phyloP scores from a whole-genome alignment of 53 echinoderm and acorn worm genomes.

The Echinometra lucunter region DNA sequence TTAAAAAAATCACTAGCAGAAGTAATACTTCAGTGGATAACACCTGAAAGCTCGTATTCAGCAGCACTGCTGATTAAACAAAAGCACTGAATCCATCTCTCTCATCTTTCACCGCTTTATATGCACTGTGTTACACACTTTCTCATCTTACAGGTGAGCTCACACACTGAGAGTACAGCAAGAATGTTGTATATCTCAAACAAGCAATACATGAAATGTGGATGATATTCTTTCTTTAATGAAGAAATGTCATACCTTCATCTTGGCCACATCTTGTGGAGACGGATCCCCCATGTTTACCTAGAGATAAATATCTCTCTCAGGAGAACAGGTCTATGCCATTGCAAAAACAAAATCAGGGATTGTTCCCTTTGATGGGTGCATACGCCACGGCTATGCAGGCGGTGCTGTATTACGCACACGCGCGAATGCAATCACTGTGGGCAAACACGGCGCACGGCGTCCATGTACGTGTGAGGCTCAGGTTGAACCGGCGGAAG shows the following conservation, averaged over 20 bases:
- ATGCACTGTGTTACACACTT: conserved; percentile 26
- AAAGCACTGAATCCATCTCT: conserved; percentile 26
- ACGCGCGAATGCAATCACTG: conserved; percentile 52
- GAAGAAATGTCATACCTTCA: conserved; percentile 56
- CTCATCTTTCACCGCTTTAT: neutral
- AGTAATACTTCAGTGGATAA: conserved; percentile 39
- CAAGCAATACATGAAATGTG: neutral
- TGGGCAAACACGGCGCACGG: conserved; percentile 56
- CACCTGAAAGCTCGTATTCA: conserved; percentile 48
- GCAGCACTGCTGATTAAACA: conserved; percentile 44
- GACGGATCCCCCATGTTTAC: conserved; percentile 48
- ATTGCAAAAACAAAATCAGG: neutral
- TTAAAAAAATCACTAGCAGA: conserved; percentile 28
- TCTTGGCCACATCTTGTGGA: conserved; percentile 31
- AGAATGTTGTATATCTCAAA: neutral
- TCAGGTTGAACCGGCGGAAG: conserved; percentile 36
- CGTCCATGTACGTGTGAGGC: conserved; percentile 32
- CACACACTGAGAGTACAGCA: neutral
- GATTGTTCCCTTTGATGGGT: conserved; percentile 35
- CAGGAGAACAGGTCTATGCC: conserved; percentile 36
- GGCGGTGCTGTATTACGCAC: conserved; percentile 39
- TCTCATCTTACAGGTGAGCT: conserved; percentile 25
- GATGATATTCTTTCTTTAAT: neutral
- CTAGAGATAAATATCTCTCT: conserved; percentile 29
- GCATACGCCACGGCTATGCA: conserved; percentile 42